phyloP scores from a whole-genome alignment of 2,888 invertebrate species.

The Norana najaformis region DNA sequence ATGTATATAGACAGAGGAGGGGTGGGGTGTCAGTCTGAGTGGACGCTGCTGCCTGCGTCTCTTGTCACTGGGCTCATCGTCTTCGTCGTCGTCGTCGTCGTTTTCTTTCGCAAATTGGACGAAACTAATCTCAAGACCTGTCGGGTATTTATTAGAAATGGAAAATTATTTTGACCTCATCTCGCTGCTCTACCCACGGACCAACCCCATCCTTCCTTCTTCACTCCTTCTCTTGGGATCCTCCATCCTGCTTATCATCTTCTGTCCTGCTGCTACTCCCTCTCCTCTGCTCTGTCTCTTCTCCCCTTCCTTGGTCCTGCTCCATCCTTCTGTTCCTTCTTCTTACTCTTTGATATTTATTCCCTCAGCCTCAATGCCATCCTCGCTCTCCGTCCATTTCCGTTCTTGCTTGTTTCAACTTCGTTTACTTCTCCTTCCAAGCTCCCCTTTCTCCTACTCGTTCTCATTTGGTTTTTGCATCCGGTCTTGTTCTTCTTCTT shows the following conservation, averaged over 20 bases:
- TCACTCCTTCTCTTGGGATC: neutral
- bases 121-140: conserved; percentile 13
- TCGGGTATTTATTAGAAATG: conserved; percentile 13
- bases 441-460: neutral
- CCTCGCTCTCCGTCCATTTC: neutral
- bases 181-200: neutral
- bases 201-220: neutral
- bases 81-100: neutral
- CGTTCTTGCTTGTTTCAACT: neutral
- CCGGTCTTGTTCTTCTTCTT: neutral
- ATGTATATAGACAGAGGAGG: neutral
- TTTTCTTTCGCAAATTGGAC: conserved; percentile 7
- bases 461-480: neutral
- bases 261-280: neutral
- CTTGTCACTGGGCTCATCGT: neutral
- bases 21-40: neutral
- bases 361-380: neutral
- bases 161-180: conserved; percentile 13
- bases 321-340: neutral
- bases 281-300: neutral
- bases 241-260: neutral
- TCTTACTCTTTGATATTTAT: neutral
- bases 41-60: too few relatives aligned
- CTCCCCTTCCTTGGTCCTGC: neutral
- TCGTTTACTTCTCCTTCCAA: neutral